phyloP scores from a whole-genome alignment of 2,797 vertebrate genomes.

The Periparus ater region DNA sequence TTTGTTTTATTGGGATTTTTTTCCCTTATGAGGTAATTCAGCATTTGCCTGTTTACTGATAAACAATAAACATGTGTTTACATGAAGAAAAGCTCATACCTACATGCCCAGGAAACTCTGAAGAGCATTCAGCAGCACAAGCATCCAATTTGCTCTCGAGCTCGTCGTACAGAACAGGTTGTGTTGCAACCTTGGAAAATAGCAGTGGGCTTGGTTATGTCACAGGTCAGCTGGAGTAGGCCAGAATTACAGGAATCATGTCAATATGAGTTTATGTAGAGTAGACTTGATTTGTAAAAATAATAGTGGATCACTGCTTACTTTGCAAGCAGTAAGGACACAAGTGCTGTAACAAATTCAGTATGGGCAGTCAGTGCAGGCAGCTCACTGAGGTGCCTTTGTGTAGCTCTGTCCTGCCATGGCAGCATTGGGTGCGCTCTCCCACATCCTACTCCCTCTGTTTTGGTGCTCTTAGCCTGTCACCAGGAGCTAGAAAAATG shows the following conservation, averaged over 20 bases:
- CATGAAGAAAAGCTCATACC: neutral
- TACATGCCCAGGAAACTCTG: neutral
- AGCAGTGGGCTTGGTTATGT: neutral
- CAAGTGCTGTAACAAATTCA: neutral
- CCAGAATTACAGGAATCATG: neutral
- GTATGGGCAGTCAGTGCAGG: neutral
- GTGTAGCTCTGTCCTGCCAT: neutral
- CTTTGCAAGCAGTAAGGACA: neutral
- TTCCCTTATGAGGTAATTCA: neutral
- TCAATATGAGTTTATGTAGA: neutral
- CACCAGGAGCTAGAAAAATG: neutral
- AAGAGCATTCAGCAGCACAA: neutral
- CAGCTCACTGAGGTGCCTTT: neutral
- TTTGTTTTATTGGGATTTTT: neutral
- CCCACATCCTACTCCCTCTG: neutral
- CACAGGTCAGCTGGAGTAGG: neutral
- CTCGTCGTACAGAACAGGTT: neutral
- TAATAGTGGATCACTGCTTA: neutral
- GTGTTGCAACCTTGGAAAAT: neutral
- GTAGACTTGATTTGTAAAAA: neutral
- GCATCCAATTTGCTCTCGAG: neutral
- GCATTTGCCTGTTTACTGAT: neutral
- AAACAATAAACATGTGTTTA: neutral
- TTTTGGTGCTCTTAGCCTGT: neutral
- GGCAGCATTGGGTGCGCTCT: fast-evolving